Evolutionary conservation across 2,797 vertebrate genomes (phyloP).

Genomic region (Serranus cabrilla): DNA sequence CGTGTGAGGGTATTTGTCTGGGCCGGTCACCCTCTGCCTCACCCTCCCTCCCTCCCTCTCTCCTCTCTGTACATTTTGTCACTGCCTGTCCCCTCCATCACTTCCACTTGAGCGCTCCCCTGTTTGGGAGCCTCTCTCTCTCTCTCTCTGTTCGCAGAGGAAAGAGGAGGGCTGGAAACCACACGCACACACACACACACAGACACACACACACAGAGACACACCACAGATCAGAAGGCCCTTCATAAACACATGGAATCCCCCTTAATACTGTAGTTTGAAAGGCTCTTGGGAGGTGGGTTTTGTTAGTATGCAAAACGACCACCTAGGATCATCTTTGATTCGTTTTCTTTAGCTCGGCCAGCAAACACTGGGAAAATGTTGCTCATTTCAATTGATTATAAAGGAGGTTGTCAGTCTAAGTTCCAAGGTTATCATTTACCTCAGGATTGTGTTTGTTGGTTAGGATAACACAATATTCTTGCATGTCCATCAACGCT

Average conservation of each 20-base stretch:
- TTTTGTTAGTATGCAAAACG: constrained; percentile 71
- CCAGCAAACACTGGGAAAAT: constrained; percentile 13
- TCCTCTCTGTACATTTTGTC: constrained; percentile 80
- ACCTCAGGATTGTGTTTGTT: not conserved
- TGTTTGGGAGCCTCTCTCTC: constrained; percentile 76
- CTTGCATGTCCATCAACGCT: not conserved
- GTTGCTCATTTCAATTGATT: not conserved
- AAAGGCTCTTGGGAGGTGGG: constrained; percentile 54
- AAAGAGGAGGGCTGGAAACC: constrained; percentile 63
- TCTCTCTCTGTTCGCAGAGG: constrained; percentile 61
- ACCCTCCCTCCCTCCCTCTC: constrained; percentile 49
- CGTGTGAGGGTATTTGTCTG: constrained; percentile 82
- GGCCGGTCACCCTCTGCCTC: constrained; percentile 68
- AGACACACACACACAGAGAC: constrained; percentile 38
- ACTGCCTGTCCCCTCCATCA: constrained; percentile 82
- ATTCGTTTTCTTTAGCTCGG: constrained; percentile 40
- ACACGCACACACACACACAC: constrained; percentile 13
- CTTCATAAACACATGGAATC: constrained; percentile 69
- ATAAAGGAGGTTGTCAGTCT: not conserved
- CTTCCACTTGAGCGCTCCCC: constrained; percentile 84
- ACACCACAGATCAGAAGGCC: constrained; percentile 66
- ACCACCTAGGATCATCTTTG: constrained; percentile 62
- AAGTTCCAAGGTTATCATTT: not conserved
- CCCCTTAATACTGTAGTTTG: constrained; percentile 66
- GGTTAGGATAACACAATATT: not conserved